Evolutionary conservation across 2,888 invertebrate genomes (phyloP).

Genomic region (Agrenia bidenticulata): DNA sequence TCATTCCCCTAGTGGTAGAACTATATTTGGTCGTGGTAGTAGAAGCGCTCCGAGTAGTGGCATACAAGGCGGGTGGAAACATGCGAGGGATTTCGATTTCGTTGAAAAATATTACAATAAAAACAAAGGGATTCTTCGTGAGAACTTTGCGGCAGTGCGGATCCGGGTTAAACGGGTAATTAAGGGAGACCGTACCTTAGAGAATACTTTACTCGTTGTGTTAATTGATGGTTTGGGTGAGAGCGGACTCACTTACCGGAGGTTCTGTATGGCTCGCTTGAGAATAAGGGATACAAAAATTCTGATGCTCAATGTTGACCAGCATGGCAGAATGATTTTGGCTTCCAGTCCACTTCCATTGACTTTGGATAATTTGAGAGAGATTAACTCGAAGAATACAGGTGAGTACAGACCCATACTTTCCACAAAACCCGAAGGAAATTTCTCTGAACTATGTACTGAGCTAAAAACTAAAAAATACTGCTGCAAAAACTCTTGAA

Average conservation of each 20-base stretch:
- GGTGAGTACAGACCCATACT: too few relatives aligned
- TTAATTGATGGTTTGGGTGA: neutral
- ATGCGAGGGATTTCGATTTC: neutral
- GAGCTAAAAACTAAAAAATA: too few relatives aligned
- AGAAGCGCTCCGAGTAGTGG: neutral
- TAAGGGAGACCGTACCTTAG: slow-evolving; percentile 46
- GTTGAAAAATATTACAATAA: neutral
- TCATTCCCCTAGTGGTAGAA: neutral
- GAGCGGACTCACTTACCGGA: neutral
- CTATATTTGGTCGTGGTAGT: too few relatives aligned
- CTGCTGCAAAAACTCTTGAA: too few relatives aligned
- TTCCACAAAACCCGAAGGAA: too few relatives aligned
- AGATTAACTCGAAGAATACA: neutral
- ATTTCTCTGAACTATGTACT: too few relatives aligned
- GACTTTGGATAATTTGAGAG: slow-evolving; percentile 38
- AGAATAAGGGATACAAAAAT: slow-evolving; percentile 46
- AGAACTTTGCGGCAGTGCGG: slow-evolving; percentile 32
- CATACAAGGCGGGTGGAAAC: neutral
- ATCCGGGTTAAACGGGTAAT: slow-evolving; percentile 49
- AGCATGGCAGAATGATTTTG: slow-evolving; percentile 36
- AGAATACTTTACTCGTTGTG: slow-evolving; percentile 37
- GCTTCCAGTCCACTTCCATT: slow-evolving; percentile 45
- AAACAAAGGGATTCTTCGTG: slow-evolving; percentile 7
- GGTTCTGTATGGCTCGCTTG: slow-evolving; percentile 14
- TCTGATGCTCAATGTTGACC: slow-evolving; percentile 42